phyloP scores from a whole-genome alignment of 2,888 invertebrate genomes.

The Volucella inflata region DNA sequence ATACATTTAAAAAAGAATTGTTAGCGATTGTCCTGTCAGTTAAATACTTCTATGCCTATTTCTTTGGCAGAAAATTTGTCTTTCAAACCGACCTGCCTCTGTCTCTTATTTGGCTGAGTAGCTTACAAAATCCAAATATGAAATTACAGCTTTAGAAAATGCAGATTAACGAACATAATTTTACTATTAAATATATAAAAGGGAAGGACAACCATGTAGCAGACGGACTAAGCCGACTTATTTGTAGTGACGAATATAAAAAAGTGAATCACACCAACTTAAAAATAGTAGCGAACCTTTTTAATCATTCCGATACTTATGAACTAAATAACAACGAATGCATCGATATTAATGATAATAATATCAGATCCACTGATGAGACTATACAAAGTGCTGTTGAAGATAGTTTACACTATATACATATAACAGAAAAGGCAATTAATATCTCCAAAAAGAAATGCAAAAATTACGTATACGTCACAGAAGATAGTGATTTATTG shows the following conservation, averaged over 20 bases:
- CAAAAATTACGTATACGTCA: too few relatives aligned
- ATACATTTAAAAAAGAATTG: slow-evolving; percentile 80
- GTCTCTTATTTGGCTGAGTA: slow-evolving; percentile 80
- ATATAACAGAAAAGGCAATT: slow-evolving; percentile 27
- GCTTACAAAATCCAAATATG: slow-evolving; percentile 80
- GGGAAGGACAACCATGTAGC: slow-evolving; percentile 71
- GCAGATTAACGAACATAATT: slow-evolving; percentile 79
- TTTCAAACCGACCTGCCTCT: slow-evolving; percentile 82
- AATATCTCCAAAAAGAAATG: slow-evolving; percentile 39
- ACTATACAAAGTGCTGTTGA: slow-evolving; percentile 42
- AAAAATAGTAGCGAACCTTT: too few relatives aligned
- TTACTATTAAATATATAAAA: slow-evolving; percentile 76
- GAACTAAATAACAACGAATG: slow-evolving; percentile 24
- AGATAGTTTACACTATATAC: slow-evolving; percentile 27
- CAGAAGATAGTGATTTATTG: too few relatives aligned
- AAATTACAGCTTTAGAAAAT: slow-evolving; percentile 80
- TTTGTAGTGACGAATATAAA: slow-evolving; percentile 69
- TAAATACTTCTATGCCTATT: slow-evolving; percentile 80
- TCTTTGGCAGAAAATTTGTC: slow-evolving; percentile 79
- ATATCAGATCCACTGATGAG: slow-evolving; percentile 28
- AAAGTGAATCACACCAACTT: too few relatives aligned
- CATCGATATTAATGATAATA: background rate
- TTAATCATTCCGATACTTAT: background rate
- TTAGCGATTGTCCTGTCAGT: slow-evolving; percentile 79
- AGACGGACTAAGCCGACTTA: slow-evolving; percentile 57